Percentiles rank a stretch among this genome's conserved stretches.
Conservation (phyloP, 2,797 vertebrate species). For the Danio tinwini region DNA sequence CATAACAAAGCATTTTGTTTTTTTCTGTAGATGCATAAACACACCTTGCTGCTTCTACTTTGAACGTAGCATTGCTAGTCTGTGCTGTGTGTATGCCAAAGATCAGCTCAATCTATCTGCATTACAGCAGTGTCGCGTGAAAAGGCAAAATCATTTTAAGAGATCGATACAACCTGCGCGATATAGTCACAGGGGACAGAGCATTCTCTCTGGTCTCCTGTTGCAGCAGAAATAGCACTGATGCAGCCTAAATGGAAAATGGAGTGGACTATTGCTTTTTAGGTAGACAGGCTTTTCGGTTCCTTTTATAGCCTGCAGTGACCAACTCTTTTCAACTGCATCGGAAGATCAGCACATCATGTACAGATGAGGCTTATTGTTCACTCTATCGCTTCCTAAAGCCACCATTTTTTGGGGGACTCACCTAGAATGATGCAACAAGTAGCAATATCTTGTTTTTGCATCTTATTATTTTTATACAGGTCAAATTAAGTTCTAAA, state of each 20-base stretch:
- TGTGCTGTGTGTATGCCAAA: neutral
- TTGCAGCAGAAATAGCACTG: slow-evolving; percentile 51
- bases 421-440: slow-evolving; percentile 13
- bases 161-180: slow-evolving; percentile 49
- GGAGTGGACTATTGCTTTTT: slow-evolving; percentile 24
- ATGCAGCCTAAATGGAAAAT: slow-evolving; percentile 45
- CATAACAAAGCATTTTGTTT: neutral
- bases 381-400: neutral
- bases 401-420: neutral
- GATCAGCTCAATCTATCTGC: slow-evolving; percentile 50
- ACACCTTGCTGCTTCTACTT: neutral
- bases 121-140: slow-evolving; percentile 48
- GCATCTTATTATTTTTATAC: neutral
- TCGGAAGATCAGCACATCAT: neutral
- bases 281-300: slow-evolving; percentile 6
- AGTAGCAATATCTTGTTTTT: neutral
- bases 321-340: neutral
- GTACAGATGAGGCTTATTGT: neutral
- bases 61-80: slow-evolving; percentile 11
- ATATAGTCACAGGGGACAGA: slow-evolving; percentile 18
- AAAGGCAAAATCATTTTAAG: slow-evolving; percentile 57
- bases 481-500: neutral
- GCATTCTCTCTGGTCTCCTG: slow-evolving; percentile 36
- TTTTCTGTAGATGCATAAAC: neutral
- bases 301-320: slow-evolving; percentile 28